A percentile compares a stretch with the other conserved stretches of the same genome.
phyloP scores from a whole-genome alignment of 2,797 vertebrate species.

The Xiphorhynchus erythropygius region DNA sequence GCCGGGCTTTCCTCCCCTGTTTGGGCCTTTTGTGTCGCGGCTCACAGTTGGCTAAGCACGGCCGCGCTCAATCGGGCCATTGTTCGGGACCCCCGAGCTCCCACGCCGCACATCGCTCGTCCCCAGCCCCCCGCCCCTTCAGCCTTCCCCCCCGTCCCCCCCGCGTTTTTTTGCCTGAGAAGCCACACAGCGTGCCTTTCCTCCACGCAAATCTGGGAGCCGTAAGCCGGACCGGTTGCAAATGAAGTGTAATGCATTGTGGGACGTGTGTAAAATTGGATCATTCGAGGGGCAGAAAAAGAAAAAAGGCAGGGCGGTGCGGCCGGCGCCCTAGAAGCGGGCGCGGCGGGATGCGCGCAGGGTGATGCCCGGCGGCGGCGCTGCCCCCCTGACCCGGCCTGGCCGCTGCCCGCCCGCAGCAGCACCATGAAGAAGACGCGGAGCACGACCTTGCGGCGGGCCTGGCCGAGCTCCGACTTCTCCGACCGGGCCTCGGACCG shows the following conservation, averaged over 20 bases:
- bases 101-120: conserved; percentile 79
- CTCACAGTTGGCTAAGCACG: conserved; percentile 80
- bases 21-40: conserved; percentile 83
- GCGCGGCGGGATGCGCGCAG: conserved; percentile 69
- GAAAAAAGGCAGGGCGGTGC: conserved; percentile 72
- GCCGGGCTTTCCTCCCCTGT: conserved; percentile 68
- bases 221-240: conserved; percentile 87
- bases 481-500: conserved; percentile 89
- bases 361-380: conserved; percentile 43
- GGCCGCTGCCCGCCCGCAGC: no score
- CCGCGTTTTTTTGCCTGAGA: conserved; percentile 74
- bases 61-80: conserved; percentile 89
- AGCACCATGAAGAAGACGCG: conserved; percentile 94
- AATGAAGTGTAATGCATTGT: conserved; percentile 96
- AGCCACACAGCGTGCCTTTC: conserved; percentile 86
- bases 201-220: conserved; percentile 91
- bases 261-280: conserved; percentile 82
- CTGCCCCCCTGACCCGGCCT: conserved; percentile 34
- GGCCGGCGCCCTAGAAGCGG: conserved; percentile 74
- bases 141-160: conserved; percentile 18
- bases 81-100: conserved; percentile 85
- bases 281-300: conserved; percentile 72
- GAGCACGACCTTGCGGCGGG: conserved; percentile 92
- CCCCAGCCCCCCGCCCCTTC: conserved; percentile 22
- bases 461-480: conserved; percentile 97